Evolutionary conservation across 2,888 invertebrate genomes (phyloP).

Genomic region (Notocelia uddmanniana): DNA sequence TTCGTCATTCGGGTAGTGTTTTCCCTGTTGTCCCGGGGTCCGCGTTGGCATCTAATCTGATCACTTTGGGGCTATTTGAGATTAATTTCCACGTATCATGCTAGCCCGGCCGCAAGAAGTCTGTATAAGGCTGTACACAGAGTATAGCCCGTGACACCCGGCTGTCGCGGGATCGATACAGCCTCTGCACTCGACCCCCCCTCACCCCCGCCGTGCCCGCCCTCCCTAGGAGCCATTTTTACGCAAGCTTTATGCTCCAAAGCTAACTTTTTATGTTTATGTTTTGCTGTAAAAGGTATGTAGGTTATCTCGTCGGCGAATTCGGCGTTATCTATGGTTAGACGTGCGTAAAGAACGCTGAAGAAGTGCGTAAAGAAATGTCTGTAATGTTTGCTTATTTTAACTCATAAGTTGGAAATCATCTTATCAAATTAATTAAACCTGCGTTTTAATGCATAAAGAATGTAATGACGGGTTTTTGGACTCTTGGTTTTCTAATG

Average conservation of each 20-base stretch:
- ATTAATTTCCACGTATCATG: slow-evolving; percentile 12
- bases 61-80: no score
- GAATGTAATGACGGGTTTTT: no score
- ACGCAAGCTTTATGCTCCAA: slow-evolving; percentile 63
- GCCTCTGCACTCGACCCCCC: slow-evolving; percentile 84
- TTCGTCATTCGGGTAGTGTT: no score
- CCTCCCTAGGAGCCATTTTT: slow-evolving; percentile 68
- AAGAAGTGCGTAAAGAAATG: neutral
- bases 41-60: no score
- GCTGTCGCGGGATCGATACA: slow-evolving; percentile 84
- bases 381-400: neutral
- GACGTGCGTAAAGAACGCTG: neutral
- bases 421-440: neutral
- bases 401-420: neutral
- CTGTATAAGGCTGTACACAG: slow-evolving; percentile 51
- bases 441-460: neutral
- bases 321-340: neutral
- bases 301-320: slow-evolving; percentile 20
- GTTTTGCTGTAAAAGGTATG: slow-evolving; percentile 12
- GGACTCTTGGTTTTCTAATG: no score
- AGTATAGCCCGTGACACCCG: slow-evolving; percentile 69
- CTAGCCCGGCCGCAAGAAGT: slow-evolving; percentile 41
- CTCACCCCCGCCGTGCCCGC: slow-evolving; percentile 57
- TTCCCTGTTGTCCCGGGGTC: no score
- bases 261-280: slow-evolving; percentile 41